phyloP scores from a whole-genome alignment of 2,888 invertebrate species.

The Galerucella nymphaeae region DNA sequence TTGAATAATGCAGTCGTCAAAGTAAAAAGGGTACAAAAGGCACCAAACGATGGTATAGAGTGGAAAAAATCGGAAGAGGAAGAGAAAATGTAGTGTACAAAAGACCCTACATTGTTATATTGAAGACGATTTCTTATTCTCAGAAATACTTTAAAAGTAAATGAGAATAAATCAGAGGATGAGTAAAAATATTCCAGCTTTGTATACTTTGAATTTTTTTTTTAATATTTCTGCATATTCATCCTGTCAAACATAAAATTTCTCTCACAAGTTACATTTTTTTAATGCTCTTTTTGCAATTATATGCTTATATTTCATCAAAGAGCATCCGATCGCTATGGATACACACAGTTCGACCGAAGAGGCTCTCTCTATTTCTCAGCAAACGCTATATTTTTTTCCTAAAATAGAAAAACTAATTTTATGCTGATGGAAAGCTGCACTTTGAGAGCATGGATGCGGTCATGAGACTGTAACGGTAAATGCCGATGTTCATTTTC shows the following conservation, averaged over 20 bases:
- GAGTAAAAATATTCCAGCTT: too few species aligned
- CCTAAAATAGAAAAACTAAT: conserved; percentile 1
- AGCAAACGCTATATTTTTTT: neutral
- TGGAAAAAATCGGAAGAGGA: neutral
- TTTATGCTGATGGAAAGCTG: conserved; percentile 14
- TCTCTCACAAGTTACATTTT: neutral
- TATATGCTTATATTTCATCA: conserved; percentile 1
- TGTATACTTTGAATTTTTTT: too few species aligned
- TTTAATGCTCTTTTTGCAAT: neutral
- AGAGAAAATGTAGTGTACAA: neutral
- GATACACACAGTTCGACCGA: neutral
- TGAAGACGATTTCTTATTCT: neutral
- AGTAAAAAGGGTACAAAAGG: conserved; percentile 5
- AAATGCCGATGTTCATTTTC: conserved; percentile 12
- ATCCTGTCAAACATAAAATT: neutral
- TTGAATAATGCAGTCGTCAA: conserved; percentile 34
- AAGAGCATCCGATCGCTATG: neutral
- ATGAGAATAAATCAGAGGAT: too few species aligned
- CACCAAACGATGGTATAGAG: neutral
- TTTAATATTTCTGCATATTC: neutral
- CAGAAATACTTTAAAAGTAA: too few species aligned
- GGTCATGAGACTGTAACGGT: neutral
- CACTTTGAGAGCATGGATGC: conserved; percentile 7
- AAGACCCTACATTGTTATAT: neutral
- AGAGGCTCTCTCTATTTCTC: neutral